Evolutionary conservation across 1,140 invertebrate species (phyloP), one percentile per base, ranked within the genome.

Genomic region (Diachasmimorpha longicaudata): DNA sequence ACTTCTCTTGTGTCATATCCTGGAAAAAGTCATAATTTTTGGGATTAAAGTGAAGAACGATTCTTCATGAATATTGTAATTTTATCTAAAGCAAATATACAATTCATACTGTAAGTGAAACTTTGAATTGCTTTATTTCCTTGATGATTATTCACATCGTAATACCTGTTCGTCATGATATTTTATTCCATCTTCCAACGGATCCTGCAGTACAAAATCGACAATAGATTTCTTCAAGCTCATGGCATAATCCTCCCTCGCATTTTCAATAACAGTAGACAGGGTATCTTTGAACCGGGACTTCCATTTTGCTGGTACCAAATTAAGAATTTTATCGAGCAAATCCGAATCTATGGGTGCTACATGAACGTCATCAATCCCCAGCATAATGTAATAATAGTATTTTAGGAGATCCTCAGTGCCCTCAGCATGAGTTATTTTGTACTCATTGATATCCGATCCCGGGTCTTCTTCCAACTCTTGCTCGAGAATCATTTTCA

Each of bases 331-430:
- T 77, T 91, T 90, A 8, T 90, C 84, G 13, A 93, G 80, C 85
- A 91, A 90, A 11, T 83, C 73, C 8, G 87, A 78, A 68, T 92
- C 91, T 81, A 98, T 91, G 1, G 95, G 93, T 19, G 95, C 93
- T 0, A 98, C 94, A 84, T 96, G 93, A 71, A 93, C 92, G 44
- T 96, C 96, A 83, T 97, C 95, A 39, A 97, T 93, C 0, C 96
- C 96, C 87, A 96, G 93, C 82, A 94, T 93, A 70, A 97, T 93
- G 81, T 97, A 98, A 87, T 96, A 96, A 84, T 97, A 96, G 88
- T 98, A 98, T 78, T 95, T 91, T 79, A 96, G 85, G 78, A 95
- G 86, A 81, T 95, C 92, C 72, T 91, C 91, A 80, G 96, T 93
- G 37, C 91, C 88, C 9, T 90, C 89, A 16, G 90, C 90, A 0